phyloP scores from a whole-genome alignment of 2,888 invertebrate genomes.

The Sepioteuthis lessoniana region DNA sequence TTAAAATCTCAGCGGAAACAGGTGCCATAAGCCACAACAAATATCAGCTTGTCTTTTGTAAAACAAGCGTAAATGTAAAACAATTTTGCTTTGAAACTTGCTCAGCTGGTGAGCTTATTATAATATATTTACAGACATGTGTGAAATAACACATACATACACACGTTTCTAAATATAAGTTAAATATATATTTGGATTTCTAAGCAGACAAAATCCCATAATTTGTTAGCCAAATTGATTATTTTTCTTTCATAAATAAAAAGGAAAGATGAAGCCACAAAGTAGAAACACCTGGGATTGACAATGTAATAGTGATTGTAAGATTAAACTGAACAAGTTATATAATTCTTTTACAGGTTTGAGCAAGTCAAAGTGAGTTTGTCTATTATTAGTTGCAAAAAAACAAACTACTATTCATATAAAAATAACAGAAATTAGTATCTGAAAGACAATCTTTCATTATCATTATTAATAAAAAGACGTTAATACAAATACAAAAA shows the following conservation, averaged over 20 bases:
- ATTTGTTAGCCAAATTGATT: background rate
- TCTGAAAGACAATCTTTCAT: background rate
- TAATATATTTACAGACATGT: background rate
- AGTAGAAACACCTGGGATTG: background rate
- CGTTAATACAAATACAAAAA: background rate
- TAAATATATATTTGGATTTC: background rate
- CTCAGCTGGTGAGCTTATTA: background rate
- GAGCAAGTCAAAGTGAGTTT: background rate
- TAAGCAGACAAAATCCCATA: background rate
- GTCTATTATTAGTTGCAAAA: background rate
- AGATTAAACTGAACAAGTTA: background rate
- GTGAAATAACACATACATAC: background rate
- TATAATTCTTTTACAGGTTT: background rate
- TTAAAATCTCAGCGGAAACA: background rate
- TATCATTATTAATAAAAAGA: background rate
- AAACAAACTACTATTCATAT: background rate
- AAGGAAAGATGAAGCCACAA: background rate
- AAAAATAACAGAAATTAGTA: background rate
- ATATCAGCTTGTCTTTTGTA: background rate
- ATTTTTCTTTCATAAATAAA: background rate
- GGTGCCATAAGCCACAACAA: conserved; percentile 1
- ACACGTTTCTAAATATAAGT: background rate
- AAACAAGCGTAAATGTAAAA: background rate
- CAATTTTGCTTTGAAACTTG: background rate
- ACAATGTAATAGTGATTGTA: background rate